A percentile compares a stretch with the other conserved stretches of the same genome.
phyloP scores from a whole-genome alignment of 1,140 invertebrate species.

The Lepidurus arcticus region DNA sequence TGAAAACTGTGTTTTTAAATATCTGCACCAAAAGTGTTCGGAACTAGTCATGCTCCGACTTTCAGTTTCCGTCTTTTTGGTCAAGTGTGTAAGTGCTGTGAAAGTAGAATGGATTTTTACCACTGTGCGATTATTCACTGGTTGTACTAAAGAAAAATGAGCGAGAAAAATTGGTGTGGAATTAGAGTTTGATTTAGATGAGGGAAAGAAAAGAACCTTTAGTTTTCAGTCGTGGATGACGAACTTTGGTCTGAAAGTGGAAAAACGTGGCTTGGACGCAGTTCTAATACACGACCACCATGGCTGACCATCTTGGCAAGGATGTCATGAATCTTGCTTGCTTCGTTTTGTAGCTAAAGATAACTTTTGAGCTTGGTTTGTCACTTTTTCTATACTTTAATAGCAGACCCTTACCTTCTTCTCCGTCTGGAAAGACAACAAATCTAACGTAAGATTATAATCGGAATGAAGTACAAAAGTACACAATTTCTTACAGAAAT shows the following conservation, averaged over 20 bases:
- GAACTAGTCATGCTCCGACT: not conserved
- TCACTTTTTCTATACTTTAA: not conserved
- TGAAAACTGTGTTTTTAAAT: not conserved
- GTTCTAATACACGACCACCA: not conserved
- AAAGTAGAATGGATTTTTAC: not conserved
- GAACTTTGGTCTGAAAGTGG: not conserved
- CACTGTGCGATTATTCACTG: not conserved
- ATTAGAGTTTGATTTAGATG: not conserved
- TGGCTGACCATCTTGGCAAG: slow-evolving; percentile 4
- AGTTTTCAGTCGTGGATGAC: not conserved
- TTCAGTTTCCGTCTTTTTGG: not conserved
- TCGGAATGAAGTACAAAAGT: not conserved
- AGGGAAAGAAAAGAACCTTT: not conserved
- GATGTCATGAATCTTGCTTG: not conserved
- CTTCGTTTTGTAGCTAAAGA: not conserved
- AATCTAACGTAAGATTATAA: not conserved
- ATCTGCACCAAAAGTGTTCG: not conserved
- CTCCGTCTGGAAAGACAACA: slow-evolving; percentile 12
- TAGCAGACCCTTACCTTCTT: not conserved
- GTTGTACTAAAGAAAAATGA: not conserved
- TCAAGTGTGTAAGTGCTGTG: not conserved
- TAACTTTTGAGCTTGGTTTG: not conserved
- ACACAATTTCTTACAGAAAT: not conserved
- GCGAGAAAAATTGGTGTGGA: not conserved
- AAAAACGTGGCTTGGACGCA: slow-evolving; percentile 2